A percentile compares a stretch with the other conserved stretches of the same genome.
phyloP scores from a whole-genome alignment of 2,113 vertebrate genomes.

The Phoxinus phoxinus region DNA sequence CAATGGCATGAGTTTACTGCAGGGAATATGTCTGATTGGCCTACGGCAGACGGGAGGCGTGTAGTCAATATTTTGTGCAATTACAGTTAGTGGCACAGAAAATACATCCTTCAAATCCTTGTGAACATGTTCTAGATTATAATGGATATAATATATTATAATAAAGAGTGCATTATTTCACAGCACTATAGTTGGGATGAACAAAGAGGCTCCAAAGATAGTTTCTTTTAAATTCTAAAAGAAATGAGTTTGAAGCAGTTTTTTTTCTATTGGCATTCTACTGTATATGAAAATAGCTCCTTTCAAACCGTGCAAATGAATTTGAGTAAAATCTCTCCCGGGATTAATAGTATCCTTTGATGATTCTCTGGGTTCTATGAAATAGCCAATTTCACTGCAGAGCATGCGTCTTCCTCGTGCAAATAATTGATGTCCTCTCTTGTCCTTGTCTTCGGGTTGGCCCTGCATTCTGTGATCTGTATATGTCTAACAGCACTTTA shows the following conservation, averaged over 20 bases:
- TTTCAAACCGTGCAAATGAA: not conserved
- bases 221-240: not conserved
- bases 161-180: not conserved
- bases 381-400: conserved; percentile 6
- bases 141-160: not conserved
- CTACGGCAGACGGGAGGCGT: not conserved
- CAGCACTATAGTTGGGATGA: not conserved
- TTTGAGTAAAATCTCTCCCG: conserved; percentile 15
- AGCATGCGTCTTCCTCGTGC: not conserved
- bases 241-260: not conserved
- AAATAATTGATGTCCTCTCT: not conserved
- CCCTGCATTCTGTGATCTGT: not conserved
- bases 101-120: not conserved
- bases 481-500: not conserved
- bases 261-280: not conserved
- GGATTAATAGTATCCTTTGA: conserved; percentile 18
- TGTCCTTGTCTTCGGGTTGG: not conserved
- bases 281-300: not conserved
- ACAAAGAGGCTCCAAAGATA: not conserved
- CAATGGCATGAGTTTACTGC: not conserved
- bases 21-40: not conserved
- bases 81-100: not conserved
- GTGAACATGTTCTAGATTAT: not conserved
- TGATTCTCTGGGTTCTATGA: conserved; percentile 1
- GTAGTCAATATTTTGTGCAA: not conserved